Evolutionary conservation across 2,797 vertebrate genomes (phyloP).

Genomic region (Melanotaenia nigrans): DNA sequence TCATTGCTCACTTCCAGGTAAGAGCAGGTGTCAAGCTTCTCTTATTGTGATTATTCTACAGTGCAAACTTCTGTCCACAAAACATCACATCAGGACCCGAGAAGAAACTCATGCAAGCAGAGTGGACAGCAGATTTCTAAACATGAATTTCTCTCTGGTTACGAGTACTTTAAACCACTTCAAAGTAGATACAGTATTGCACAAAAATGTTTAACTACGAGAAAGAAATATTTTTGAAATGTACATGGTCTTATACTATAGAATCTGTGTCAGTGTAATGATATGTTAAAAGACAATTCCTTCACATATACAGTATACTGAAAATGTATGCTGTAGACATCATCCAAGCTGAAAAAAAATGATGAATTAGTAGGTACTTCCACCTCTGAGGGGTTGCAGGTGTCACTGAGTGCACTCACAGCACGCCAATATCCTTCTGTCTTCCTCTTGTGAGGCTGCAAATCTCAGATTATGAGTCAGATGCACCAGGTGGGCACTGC

Average conservation of each 20-base stretch:
- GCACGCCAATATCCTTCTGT: constrained; percentile 57
- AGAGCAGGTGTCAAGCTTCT: background rate
- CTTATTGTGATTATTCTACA: background rate
- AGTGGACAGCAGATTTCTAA: background rate
- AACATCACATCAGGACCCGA: background rate
- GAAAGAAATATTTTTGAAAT: background rate
- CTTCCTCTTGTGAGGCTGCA: constrained; percentile 61
- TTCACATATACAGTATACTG: background rate
- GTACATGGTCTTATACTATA: background rate
- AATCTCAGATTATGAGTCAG: constrained; percentile 76
- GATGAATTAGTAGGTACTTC: constrained; percentile 18
- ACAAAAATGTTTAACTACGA: background rate
- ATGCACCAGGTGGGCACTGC: constrained; percentile 68
- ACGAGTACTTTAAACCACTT: background rate
- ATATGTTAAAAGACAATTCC: background rate
- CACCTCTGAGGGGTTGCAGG: constrained; percentile 21
- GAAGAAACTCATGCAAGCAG: background rate
- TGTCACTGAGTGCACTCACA: constrained; percentile 58
- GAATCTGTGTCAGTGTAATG: background rate
- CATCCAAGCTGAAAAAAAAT: constrained; percentile 2
- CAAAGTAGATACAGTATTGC: background rate
- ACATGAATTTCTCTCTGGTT: background rate
- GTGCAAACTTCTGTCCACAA: constrained; percentile 6
- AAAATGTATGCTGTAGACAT: background rate
- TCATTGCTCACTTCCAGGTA: constrained; percentile 4